Percentiles rank a stretch among this genome's conserved stretches.
phyloP scores from a whole-genome alignment of 1,140 invertebrate species.

The Magallana gigas region DNA sequence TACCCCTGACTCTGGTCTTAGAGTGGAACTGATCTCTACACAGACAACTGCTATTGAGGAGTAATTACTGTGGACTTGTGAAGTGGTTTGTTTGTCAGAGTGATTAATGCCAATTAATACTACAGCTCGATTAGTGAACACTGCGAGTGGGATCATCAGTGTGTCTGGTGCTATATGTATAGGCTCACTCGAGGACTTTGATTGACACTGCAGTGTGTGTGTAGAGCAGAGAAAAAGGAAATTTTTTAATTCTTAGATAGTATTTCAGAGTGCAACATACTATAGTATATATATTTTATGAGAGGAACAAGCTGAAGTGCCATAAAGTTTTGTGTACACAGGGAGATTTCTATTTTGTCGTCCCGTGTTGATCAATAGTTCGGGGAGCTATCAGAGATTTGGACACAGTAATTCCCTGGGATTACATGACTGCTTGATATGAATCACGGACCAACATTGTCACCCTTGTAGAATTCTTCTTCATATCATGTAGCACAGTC shows the following conservation, averaged over 20 bases:
- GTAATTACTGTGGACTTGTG: not conserved
- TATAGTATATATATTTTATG: constrained; percentile 25
- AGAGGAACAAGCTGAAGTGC: constrained; percentile 5
- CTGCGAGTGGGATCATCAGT: not conserved
- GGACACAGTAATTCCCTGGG: constrained; percentile 1
- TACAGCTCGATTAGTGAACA: constrained; percentile 20
- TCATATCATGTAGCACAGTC: constrained; percentile 5
- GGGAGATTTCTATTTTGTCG: constrained; percentile 15
- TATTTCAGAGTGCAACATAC: not conserved
- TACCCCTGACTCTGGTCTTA: constrained; percentile 1
- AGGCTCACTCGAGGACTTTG: not conserved
- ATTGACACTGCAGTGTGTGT: not conserved
- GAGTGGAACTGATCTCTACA: not conserved
- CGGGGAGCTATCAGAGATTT: constrained; percentile 14
- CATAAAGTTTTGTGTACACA: constrained; percentile 37
- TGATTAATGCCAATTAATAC: constrained; percentile 36
- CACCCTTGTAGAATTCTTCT: constrained; percentile 1
- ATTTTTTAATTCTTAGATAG: constrained; percentile 14
- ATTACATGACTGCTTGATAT: constrained; percentile 18
- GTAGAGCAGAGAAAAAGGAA: not conserved
- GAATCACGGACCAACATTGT: constrained; percentile 20
- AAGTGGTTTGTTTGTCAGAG: constrained; percentile 14
- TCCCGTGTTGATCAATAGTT: constrained; percentile 2
- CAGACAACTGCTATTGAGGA: not conserved
- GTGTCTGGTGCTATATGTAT: not conserved